Base-by-base conservation (phyloP, 2,888 invertebrate genomes). In the Ferrisia virgata region DNA sequence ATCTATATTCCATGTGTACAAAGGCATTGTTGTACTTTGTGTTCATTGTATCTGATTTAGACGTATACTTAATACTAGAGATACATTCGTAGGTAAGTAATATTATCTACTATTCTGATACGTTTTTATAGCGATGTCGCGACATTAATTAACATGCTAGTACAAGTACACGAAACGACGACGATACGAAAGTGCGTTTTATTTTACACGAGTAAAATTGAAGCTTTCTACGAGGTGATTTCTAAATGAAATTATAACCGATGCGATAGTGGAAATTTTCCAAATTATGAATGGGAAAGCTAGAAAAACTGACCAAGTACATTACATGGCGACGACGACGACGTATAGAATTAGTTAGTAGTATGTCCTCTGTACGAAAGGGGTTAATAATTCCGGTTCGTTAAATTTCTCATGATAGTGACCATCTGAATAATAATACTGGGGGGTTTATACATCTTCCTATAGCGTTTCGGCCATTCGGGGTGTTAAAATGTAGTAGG, bases 341-440 rank as follows among this genome's bases (percentile, higher is more conserved):
- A 53, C 25, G 31, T 43, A n/a, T 36, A 9, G 33, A 40, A 69
- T 82, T 82, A 82, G 82, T 82, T 82, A 64, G 64, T 53, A 36
- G 64, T 53, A 36, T 81, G 64, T 81, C n/a, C n/a, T n/a, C 53
- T 64, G 82, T 58, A 69, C 64, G 25, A 64, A 81, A 82, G 64
- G 69, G 82, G 82, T 39, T 82, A 82, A 82, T 64, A 82, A 82
- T 82, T 82, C 82, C 82, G 82, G 82, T 82, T 82, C 82, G 82
- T 82, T 82, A 82, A 82, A 82, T 82, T 82, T 82, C 82, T 82
- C 82, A 18, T 36, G 72, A 36, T 58, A 82, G 82, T 82, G 82
- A 64, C 64, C 82, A 82, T 58, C 64, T 31, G 82, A 82, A 82
- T 82, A 64, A 82, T 82, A 82, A 82, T 82, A 82, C 40, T 28